Evolutionary conservation across 2,113 vertebrate species (phyloP).

Genomic region (Nesoenas mayeri): DNA sequence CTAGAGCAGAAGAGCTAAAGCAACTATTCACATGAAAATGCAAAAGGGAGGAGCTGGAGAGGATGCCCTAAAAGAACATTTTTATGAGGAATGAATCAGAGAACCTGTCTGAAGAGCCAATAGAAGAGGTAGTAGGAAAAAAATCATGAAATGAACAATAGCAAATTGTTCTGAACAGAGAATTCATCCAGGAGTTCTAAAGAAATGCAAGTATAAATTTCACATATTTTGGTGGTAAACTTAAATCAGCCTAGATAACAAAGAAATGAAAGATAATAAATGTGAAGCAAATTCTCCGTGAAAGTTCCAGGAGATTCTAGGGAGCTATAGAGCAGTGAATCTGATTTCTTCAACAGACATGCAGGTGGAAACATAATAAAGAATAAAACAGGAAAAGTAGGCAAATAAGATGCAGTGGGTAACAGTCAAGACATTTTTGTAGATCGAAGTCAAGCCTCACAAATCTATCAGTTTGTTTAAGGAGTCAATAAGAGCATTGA

Average conservation of each 20-base stretch:
- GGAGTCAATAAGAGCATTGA: background rate
- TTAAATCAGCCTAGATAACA: background rate
- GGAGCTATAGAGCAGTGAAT: background rate
- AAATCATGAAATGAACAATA: background rate
- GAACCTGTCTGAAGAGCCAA: background rate
- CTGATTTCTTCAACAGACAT: background rate
- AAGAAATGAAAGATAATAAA: background rate
- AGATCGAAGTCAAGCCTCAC: background rate
- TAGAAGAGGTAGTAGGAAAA: background rate
- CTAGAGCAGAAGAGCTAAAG: background rate
- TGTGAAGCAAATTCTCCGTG: background rate
- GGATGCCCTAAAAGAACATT: background rate
- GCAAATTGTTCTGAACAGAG: background rate
- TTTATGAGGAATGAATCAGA: background rate
- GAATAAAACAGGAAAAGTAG: background rate
- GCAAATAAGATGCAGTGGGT: background rate
- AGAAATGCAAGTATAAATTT: background rate
- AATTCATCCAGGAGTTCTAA: background rate
- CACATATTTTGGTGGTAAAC: background rate
- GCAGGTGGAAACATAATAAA: background rate
- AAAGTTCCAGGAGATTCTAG: background rate
- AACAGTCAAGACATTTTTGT: background rate
- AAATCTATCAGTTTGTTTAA: background rate
- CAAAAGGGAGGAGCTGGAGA: background rate
- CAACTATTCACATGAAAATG: background rate